These are phyloP conservation scores for Strigamia transsilvanica DNA, from an alignment of 2,888 invertebrate genomes.

Conservation along the genomic window DNA sequence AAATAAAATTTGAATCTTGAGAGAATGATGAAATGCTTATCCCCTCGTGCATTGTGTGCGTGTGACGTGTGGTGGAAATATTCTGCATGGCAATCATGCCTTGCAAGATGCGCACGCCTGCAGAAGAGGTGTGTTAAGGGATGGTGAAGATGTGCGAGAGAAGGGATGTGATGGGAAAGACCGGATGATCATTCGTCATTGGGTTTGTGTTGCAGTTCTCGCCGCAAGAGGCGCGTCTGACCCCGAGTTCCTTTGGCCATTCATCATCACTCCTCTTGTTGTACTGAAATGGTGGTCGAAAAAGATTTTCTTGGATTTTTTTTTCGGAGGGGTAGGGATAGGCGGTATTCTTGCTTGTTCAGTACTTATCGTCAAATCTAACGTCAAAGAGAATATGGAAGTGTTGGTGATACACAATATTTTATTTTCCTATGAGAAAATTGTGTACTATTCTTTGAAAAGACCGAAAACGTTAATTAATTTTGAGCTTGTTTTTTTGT, in stretches of 20 bases:
- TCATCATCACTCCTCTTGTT: slow-evolving; percentile 17
- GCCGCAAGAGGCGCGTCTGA: slow-evolving; percentile 40
- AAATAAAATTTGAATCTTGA: background rate
- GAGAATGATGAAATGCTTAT: slow-evolving; percentile 27
- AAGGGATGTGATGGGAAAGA: background rate
- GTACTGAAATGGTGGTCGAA: background rate
- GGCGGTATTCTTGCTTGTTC: no score
- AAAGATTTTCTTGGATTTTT: background rate
- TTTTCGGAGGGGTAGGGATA: background rate
- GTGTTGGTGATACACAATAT: no score
- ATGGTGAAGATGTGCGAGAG: background rate
- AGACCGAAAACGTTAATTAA: no score
- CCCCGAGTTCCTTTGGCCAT: slow-evolving; percentile 23
- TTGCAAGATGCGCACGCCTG: slow-evolving; percentile 20
- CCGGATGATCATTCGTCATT: slow-evolving; percentile 42
- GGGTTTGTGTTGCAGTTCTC: slow-evolving; percentile 37
- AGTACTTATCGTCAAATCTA: background rate
- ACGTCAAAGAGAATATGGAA: no score
- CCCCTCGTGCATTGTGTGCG: slow-evolving; percentile 14
- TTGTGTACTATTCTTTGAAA: no score
- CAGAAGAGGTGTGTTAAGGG: background rate
- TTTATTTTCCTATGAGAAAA: no score
- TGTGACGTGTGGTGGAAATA: slow-evolving; percentile 9
- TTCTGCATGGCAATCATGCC: slow-evolving; percentile 24
- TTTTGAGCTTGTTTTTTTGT: no score